Base-by-base conservation (phyloP, 2,888 invertebrate species). In the Autographa pulchrina region DNA sequence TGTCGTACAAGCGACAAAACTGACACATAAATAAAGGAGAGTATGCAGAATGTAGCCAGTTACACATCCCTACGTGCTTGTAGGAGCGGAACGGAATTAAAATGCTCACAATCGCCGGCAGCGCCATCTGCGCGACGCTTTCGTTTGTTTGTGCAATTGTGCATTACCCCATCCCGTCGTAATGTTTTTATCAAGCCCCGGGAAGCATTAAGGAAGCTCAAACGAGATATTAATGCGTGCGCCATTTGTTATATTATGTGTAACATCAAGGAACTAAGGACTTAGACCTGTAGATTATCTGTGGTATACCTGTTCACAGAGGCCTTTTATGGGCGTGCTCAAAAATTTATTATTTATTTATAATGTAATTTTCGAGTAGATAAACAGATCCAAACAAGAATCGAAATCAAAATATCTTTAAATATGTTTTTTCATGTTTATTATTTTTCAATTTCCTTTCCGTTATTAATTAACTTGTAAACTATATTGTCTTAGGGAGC, bases 101-200 rank as follows among this genome's bases (percentile, higher is more conserved):
- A 85, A 85, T 85, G 82, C 79, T 70, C 70, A 83, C 78, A 63
- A 68, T 59, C 72, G 73, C 72, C 65, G 35, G 41, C 62, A 74
- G 71, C 77, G 75, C 80, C 88, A 87, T 88, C 86, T 88, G 87
- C 43, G 80, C 62, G 70, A 75, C 72, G 71, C 68, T 78, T 82
- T 83, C 75, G 79, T 86, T 86, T 84, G 83, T 86, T 88, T 86
- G 84, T 83, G 74, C 78, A 78, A 78, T 81, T 81, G 78, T 81
- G 75, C 74, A 83, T 85, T 80, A 75, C 68, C 59, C 72, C 74
- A 64, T 77, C 72, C 72, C 71, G 68, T 77, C 74, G 73, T 84
- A 80, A 85, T 80, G 84, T 82, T 86, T 85, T 86, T 86, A 85
- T 83, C 82, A 75, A 70, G 73, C 75, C 66, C 72, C 66, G 65